Conservation (phyloP, 2,797 vertebrate genomes). For the Gastrophryne carolinensis region DNA sequence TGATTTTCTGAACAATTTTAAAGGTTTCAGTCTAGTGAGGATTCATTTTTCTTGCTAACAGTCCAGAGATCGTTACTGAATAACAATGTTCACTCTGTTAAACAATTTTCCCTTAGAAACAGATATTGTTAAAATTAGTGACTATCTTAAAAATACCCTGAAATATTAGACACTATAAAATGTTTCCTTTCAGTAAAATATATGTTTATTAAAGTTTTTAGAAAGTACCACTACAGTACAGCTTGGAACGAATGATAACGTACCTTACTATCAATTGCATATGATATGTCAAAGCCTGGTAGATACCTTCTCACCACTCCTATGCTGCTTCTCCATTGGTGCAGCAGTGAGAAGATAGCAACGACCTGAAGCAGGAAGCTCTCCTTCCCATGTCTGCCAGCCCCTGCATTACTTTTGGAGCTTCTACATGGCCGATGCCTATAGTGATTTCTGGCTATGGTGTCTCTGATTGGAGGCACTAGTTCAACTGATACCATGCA, state of each 20-base stretch:
- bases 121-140: not conserved
- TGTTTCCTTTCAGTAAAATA: not conserved
- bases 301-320: too few species aligned
- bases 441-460: too few species aligned
- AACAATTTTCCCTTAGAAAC: not conserved
- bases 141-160: not conserved
- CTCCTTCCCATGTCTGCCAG: too few species aligned
- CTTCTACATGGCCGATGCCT: too few species aligned
- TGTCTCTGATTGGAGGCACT: too few species aligned
- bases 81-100: not conserved
- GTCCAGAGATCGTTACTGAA: not conserved
- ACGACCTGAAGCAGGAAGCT: too few species aligned
- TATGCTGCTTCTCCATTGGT: too few species aligned
- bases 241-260: not conserved
- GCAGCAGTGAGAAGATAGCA: too few species aligned
- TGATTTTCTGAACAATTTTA: not conserved
- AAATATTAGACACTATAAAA: not conserved
- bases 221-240: not conserved
- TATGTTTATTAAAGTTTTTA: not conserved
- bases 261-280: not conserved
- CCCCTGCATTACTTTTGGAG: too few species aligned
- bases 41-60: not conserved
- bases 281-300: too few species aligned
- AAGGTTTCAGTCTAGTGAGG: not conserved
- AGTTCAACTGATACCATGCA: too few species aligned